phyloP scores from a whole-genome alignment of 2,113 vertebrate species.

The Pagrus major region DNA sequence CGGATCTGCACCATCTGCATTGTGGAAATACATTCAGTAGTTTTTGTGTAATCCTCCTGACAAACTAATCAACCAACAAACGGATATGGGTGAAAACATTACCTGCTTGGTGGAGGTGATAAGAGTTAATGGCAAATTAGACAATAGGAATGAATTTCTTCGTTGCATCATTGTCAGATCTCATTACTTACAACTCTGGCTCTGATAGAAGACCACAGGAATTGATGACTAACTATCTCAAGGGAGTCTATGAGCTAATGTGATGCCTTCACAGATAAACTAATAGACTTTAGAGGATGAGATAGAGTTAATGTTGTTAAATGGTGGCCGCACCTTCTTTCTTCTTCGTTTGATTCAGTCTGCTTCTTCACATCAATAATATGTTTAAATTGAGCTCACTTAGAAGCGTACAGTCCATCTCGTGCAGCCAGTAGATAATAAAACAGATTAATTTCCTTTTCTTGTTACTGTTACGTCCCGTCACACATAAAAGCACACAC shows the following conservation, averaged over 20 bases:
- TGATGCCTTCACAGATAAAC: constrained; percentile 50
- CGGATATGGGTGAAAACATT: too few species aligned
- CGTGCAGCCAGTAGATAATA: not conserved
- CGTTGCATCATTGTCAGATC: not conserved
- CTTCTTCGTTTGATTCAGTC: not conserved
- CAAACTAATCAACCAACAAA: too few species aligned
- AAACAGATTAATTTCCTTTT: not conserved
- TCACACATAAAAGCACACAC: constrained; percentile 1
- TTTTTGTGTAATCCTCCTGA: too few species aligned
- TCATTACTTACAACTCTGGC: not conserved
- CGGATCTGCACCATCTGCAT: too few species aligned
- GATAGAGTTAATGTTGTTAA: constrained; percentile 18
- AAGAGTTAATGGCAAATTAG: not conserved
- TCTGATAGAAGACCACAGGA: not conserved
- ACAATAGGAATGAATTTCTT: not conserved
- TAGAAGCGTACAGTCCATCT: not conserved
- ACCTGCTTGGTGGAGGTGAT: too few species aligned
- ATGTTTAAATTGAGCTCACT: not conserved
- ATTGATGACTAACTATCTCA: not conserved
- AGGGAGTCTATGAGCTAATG: constrained; percentile 44
- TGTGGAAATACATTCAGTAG: too few species aligned
- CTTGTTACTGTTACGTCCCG: not conserved
- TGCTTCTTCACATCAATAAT: not conserved
- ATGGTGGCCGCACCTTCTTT: not conserved
- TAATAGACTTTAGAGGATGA: constrained; percentile 55